Percentiles rank a stretch among this genome's conserved stretches.
Evolutionary conservation across 2,888 invertebrate species (phyloP).

Genomic region (Drosophila koepferae): DNA sequence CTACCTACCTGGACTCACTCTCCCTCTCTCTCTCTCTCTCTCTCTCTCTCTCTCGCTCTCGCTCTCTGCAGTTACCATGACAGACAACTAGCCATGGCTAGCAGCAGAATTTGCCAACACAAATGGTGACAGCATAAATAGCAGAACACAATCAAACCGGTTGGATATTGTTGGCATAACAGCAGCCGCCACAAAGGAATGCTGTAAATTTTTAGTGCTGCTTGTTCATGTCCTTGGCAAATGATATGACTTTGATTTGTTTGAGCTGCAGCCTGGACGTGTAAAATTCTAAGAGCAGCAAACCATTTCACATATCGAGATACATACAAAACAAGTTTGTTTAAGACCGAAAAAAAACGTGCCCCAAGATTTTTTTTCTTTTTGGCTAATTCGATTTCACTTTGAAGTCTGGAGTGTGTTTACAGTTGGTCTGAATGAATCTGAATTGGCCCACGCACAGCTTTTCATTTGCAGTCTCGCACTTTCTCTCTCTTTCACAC

Average conservation of each 20-base stretch:
- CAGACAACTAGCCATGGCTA: neutral
- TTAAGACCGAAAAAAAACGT: neutral
- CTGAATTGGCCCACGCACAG: conserved; percentile 6
- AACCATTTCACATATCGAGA: neutral
- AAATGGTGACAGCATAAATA: neutral
- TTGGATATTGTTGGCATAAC: conserved; percentile 8
- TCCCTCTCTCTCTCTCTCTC: neutral
- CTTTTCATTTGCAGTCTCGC: neutral
- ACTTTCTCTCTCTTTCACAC: no score
- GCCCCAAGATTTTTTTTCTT: neutral
- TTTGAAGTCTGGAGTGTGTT: conserved; percentile 12
- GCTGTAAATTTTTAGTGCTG: neutral
- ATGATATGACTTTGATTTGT: neutral
- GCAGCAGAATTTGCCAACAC: conserved; percentile 4
- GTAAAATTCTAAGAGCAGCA: neutral
- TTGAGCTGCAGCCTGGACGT: neutral
- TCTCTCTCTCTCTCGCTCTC: neutral
- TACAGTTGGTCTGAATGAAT: conserved; percentile 8
- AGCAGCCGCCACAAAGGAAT: conserved; percentile 4
- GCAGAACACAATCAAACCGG: neutral
- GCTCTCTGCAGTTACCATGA: neutral
- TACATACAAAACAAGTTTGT: neutral
- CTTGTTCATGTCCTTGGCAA: neutral
- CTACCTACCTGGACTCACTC: neutral
- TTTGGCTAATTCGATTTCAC: conserved; percentile 7